These are phyloP conservation scores for Tachystola acroxantha DNA, from an alignment of 2,888 invertebrate species.

Conservation along the genomic window DNA sequence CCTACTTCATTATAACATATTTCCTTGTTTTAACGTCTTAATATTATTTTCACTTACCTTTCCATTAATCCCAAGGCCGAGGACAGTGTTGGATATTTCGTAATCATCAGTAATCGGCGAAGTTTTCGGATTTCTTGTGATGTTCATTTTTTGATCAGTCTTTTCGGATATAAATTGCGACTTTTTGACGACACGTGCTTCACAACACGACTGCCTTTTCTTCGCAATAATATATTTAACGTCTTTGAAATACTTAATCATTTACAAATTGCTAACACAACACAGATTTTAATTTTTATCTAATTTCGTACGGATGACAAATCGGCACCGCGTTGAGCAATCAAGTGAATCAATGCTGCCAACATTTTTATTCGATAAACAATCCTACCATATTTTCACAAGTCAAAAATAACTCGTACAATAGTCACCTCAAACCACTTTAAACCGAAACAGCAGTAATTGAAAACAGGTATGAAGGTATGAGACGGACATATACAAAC, in stretches of 20 bases:
- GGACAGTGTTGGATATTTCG: conserved; percentile 93
- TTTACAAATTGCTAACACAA: conserved; percentile 11
- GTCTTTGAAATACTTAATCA: background rate
- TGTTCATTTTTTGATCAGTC: conserved; percentile 46
- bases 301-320: conserved; percentile 32
- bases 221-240: background rate
- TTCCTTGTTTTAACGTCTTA: no score
- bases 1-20: no score
- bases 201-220: conserved; percentile 10
- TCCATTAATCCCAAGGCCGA: conserved; percentile 98
- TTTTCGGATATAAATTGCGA: background rate
- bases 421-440: background rate
- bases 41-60: conserved; percentile 82
- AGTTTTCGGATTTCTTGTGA: conserved; percentile 81
- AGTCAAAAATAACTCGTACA: background rate
- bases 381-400: background rate
- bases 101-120: conserved; percentile 93
- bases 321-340: conserved; percentile 20
- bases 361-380: conserved; percentile 7
- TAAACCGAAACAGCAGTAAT: background rate
- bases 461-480: background rate
- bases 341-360: conserved; percentile 15
- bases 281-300: conserved; percentile 21
- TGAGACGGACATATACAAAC: background rate
- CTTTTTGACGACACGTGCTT: background rate